These are phyloP conservation scores for Morpho helenor DNA, from an alignment of 2,888 invertebrate species.

Conservation along the genomic window DNA sequence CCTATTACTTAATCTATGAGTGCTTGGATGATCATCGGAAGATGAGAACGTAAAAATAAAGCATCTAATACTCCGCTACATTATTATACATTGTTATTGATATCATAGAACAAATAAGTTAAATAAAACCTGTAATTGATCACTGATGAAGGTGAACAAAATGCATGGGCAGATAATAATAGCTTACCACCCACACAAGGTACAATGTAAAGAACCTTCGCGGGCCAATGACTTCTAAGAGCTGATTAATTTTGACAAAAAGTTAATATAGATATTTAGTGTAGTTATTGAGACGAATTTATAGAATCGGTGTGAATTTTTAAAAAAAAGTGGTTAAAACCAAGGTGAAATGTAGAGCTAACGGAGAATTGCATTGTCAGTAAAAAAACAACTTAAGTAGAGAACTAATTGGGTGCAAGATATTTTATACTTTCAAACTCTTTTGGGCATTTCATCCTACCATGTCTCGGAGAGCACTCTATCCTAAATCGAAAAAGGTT, in stretches of 20 bases:
- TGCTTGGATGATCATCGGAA: not conserved
- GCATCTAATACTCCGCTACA: conserved; percentile 8
- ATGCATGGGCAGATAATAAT: conserved; percentile 48
- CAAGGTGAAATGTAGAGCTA: too few relatives aligned
- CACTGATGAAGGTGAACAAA: conserved; percentile 27
- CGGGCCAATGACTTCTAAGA: conserved; percentile 34
- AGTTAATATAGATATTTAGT: too few relatives aligned
- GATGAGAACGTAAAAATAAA: conserved; percentile 1
- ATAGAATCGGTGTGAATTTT: too few relatives aligned
- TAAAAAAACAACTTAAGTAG: too few relatives aligned
- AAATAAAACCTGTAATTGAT: conserved; percentile 8
- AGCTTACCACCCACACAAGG: conserved; percentile 43
- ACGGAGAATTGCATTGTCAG: too few relatives aligned
- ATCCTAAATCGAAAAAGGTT: too few relatives aligned
- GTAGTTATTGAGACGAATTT: too few relatives aligned
- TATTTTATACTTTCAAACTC: too few relatives aligned
- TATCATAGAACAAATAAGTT: conserved; percentile 10
- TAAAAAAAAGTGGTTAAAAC: too few relatives aligned
- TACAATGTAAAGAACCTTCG: conserved; percentile 37
- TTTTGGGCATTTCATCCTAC: too few relatives aligned
- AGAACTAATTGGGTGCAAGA: too few relatives aligned
- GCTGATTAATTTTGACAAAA: not conserved
- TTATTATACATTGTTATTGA: not conserved
- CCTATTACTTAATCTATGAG: not conserved
- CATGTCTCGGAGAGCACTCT: too few relatives aligned